A percentile compares a stretch with the other conserved stretches of the same genome.
These are phyloP conservation scores for Cynopterus brachyotis DNA, from an alignment of 2,113 vertebrate genomes.

Conservation along the genomic window DNA sequence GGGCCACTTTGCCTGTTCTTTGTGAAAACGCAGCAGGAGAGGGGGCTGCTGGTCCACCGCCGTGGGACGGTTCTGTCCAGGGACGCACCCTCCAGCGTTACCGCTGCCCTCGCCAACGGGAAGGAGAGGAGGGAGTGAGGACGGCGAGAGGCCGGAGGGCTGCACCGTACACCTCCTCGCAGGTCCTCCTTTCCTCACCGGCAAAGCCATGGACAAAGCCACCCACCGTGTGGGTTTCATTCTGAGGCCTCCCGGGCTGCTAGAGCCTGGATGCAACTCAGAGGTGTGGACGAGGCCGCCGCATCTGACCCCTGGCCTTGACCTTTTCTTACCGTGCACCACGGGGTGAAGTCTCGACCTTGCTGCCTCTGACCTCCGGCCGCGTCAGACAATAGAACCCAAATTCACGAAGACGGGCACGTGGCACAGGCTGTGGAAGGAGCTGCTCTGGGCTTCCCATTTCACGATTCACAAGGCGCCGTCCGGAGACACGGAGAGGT, in stretches of 20 bases:
- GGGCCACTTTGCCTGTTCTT: constrained; percentile 39
- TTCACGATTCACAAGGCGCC: constrained; percentile 42
- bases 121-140: neutral
- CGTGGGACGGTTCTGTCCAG: constrained; percentile 10
- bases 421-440: neutral
- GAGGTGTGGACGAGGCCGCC: neutral
- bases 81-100: neutral
- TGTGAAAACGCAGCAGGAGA: constrained; percentile 11
- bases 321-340: neutral
- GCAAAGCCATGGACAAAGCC: neutral
- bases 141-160: neutral
- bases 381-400: neutral
- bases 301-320: neutral
- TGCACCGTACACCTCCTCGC: neutral
- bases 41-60: neutral
- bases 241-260: neutral
- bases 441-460: neutral
- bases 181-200: neutral
- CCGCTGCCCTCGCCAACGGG: neutral
- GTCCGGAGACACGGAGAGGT: neutral
- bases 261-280: neutral
- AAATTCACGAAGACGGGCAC: neutral
- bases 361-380: neutral
- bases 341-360: neutral
- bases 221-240: neutral